Conservation (phyloP, 2,888 invertebrate genomes). For the Bembecia ichneumoniformis region DNA sequence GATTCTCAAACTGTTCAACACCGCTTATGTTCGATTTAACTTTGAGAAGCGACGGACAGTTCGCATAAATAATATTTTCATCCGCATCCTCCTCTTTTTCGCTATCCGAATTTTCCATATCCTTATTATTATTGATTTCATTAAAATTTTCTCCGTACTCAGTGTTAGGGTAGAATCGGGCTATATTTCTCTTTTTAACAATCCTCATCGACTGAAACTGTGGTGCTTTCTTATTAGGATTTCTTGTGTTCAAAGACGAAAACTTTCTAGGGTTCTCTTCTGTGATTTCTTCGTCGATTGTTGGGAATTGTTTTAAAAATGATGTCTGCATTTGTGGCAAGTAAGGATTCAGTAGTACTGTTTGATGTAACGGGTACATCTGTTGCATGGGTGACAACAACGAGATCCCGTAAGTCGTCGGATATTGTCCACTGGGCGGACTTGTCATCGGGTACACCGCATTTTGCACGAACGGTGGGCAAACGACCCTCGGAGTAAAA, state of each 20-base stretch:
- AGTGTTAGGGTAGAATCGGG: constrained; percentile 64
- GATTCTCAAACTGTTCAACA: constrained; percentile 72
- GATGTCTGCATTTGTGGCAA: constrained; percentile 56
- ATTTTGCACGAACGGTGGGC: constrained; percentile 61
- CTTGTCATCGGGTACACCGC: constrained; percentile 36
- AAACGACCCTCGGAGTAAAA: constrained; percentile 59
- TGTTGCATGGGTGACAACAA: constrained; percentile 60
- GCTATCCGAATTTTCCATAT: constrained; percentile 26
- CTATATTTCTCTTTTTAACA: constrained; percentile 57
- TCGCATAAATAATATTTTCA: constrained; percentile 56
- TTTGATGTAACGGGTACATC: constrained; percentile 59
- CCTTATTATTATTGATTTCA: constrained; percentile 62
- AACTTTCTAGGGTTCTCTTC: constrained; percentile 52
- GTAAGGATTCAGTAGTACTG: constrained; percentile 55
- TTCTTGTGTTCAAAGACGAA: constrained; percentile 57
- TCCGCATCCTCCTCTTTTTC: constrained; percentile 16
- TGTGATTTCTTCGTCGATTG: constrained; percentile 47
- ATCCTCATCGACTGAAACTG: constrained; percentile 66
- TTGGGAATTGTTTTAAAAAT: constrained; percentile 54
- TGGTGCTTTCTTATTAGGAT: constrained; percentile 38
- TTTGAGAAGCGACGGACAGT: constrained; percentile 50
- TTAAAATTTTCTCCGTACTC: constrained; percentile 61
- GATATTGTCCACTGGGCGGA: constrained; percentile 33
- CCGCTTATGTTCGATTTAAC: constrained; percentile 52
- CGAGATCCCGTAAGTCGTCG: constrained; percentile 41